Percentiles rank a stretch among this genome's conserved stretches.
Conservation (phyloP, 2,888 invertebrate genomes). For the Listrodromus nycthemerus region DNA sequence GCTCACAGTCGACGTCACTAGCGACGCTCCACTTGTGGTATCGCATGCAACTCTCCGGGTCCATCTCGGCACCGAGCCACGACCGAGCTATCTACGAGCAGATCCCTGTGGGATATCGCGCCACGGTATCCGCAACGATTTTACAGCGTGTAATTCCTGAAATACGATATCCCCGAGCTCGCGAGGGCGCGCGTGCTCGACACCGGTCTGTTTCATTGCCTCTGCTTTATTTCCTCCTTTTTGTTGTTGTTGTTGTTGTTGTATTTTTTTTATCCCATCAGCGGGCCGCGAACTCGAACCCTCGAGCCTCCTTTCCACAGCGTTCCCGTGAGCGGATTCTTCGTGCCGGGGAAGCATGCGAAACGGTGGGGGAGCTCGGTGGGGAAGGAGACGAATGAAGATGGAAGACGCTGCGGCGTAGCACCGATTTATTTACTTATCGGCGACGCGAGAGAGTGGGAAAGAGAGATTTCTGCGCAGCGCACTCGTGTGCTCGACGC, state of each 20-base stretch:
- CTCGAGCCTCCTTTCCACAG: constrained; percentile 27
- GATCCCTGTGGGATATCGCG: constrained; percentile 24
- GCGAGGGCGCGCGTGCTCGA: constrained; percentile 35
- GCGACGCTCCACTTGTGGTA: constrained; percentile 38
- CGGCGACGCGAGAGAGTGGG: constrained; percentile 54
- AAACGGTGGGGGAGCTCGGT: constrained; percentile 8
- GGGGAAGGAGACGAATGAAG: constrained; percentile 20
- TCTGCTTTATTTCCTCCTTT: constrained; percentile 16
- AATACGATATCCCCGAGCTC: constrained; percentile 68
- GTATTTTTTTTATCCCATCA: not conserved
- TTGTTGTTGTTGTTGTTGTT: not conserved
- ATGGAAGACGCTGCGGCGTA: constrained; percentile 14
- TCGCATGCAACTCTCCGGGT: constrained; percentile 15
- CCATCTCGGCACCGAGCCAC: not conserved
- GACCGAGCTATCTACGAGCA: not conserved
- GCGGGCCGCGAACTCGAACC: constrained; percentile 44
- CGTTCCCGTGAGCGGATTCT: constrained; percentile 63
- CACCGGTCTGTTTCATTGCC: constrained; percentile 11
- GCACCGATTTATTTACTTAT: constrained; percentile 65
- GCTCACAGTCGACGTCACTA: constrained; percentile 16
- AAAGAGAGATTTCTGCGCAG: constrained; percentile 48
- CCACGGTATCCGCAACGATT: constrained; percentile 60
- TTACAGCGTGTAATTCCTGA: constrained; percentile 71
- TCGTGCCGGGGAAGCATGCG: constrained; percentile 26
- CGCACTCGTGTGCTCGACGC: constrained; percentile 1